Evolutionary conservation across 2,113 vertebrate species (phyloP), one percentile per base, ranked within the genome.

Genomic region (Anser cygnoides): DNA sequence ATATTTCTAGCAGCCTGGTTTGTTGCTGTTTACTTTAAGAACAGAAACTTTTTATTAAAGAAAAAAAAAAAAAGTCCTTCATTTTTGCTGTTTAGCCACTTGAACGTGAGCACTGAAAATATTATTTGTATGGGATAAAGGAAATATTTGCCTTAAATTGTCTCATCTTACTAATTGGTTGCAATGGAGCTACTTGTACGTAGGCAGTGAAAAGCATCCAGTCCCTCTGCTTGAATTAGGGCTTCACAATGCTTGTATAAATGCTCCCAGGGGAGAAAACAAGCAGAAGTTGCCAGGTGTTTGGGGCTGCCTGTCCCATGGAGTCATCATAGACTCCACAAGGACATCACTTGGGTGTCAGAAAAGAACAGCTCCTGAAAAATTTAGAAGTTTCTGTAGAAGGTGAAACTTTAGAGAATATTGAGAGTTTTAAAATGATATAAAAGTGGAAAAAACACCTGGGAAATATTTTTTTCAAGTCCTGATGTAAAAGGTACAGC

Each of bases 101-200:
- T 84, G 70, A 94, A 96, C 31, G 87, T 84, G 90, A 92, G 62
- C 92, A 95, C 93, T 50, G 37, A 91, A 84, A 84, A 79, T 70
- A 28, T 84, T 92, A 79, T 91, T 94, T 94, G 33, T 41, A 43
- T 26, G 44, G 35, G 66, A 82, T 50, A 90, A 84, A 87, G 62
- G 57, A 96, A 94, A 72, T 77, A 33, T 58, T 87, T 92, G 50
- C 44, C 70, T 87, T 50, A 76, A 93, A 81, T 90, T 87, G 65
- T 89, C 79, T 87, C 90, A 67, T 87, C 54, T 94, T 66, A 19
- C 41, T 84, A 87, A 93, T 73, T 81, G 49, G 90, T 91, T 82
- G 82, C 84, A 82, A 58, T 1, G 2, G n/a, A 22, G 58, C 33
- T 59, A 10, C 90, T 96, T 94, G 86, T 61, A 92, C 59, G 21